Evolutionary conservation across 2,888 invertebrate genomes (phyloP), one percentile per base, ranked within the genome.

Genomic region (Pharmacophagus antenor): DNA sequence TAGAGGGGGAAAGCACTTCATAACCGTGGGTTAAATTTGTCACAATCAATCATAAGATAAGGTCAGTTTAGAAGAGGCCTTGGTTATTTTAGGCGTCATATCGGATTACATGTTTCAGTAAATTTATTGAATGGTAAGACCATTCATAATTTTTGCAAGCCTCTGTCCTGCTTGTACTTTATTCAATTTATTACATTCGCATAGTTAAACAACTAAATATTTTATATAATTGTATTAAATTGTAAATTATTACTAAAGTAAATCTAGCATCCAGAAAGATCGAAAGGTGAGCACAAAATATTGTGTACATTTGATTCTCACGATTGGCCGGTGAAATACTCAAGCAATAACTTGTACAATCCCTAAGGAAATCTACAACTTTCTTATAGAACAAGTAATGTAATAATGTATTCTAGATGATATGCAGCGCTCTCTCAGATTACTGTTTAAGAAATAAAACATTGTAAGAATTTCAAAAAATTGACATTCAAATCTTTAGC

Each of bases 11-110:
- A 78, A 73, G 41, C 66, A 69, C 67, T 62, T 62, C 61, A 62
- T 62, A 70, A 72, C 69, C 71, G 67, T 71, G 70, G 62, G 60
- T 65, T 70, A 69, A 76, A 80, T 82, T 79, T 82, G 82, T 85
- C 85, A 77, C 78, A 74, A 87, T 88, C 86, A 77, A 86, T 88
- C 87, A 87, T 77, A 61, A 58, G 62, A 65, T 74, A 79, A 85
- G 81, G 81, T 77, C 82, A 76, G 67, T 52, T 64, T 64, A 61
- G 60, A 61, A 65, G 41, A 25, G 51, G 54, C 44, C 44, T 55
- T 58, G 61, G 46, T 52, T 58, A 65, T 64, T 62, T 62, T 76
- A 74, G 73, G 73, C 75, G 77, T 70, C 60, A 47, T 12, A 51
- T 25, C 41, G 37, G 25, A 55, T 60, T 27, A 53, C 15, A 31